Conservation (phyloP, 2,888 invertebrate species). For the Platycnemis pennipes region DNA sequence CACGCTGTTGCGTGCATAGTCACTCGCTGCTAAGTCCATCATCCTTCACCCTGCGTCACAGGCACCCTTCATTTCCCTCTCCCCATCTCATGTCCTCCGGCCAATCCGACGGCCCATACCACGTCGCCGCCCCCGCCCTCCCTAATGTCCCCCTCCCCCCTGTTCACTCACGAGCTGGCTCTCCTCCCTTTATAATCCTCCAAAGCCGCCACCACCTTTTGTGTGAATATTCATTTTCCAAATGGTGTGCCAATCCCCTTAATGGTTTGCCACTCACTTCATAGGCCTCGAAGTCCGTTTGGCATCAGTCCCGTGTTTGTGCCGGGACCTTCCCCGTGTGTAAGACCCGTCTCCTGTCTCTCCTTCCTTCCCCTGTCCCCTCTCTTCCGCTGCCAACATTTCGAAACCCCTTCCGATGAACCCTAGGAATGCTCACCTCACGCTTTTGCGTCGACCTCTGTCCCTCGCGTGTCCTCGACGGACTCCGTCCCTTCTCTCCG, state of each 20-base stretch:
- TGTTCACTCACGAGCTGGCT: neutral
- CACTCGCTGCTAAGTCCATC: neutral
- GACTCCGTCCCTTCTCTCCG: no score
- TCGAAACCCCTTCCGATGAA: neutral
- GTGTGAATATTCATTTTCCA: slow-evolving; percentile 67
- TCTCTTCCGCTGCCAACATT: neutral
- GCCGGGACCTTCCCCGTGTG: slow-evolving; percentile 25
- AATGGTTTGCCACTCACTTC: slow-evolving; percentile 64
- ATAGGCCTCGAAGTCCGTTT: slow-evolving; percentile 55
- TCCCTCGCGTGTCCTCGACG: neutral
- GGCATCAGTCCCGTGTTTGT: slow-evolving; percentile 57
- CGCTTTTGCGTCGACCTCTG: no score
- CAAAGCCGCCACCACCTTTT: slow-evolving; percentile 46
- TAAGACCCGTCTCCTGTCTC: neutral
- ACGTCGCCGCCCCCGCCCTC: neutral
- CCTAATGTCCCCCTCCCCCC: neutral
- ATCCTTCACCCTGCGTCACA: no score
- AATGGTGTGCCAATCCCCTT: slow-evolving; percentile 66
- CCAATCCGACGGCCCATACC: neutral
- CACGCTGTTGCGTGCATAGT: slow-evolving; percentile 2
- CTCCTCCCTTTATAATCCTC: slow-evolving; percentile 9
- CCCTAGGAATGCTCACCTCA: neutral
- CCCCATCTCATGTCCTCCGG: neutral
- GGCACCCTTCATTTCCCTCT: neutral
- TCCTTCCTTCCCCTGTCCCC: neutral